These are phyloP conservation scores for Callorhinus ursinus DNA, from an alignment of 2,113 vertebrate genomes.

Conservation along the genomic window DNA sequence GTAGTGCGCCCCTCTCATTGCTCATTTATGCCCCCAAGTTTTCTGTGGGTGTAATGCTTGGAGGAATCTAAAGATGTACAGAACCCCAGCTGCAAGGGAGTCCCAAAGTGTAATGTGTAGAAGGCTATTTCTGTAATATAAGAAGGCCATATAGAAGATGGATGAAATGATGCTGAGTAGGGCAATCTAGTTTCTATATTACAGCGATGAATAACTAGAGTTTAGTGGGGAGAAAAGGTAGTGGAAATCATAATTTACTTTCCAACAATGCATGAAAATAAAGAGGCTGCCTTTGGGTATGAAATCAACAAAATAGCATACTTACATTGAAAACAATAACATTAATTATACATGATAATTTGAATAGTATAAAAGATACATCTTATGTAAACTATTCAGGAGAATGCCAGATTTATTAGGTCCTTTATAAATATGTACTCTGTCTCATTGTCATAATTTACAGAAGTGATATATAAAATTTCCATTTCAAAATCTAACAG, in stretches of 20 bases:
- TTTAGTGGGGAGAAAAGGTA: not conserved
- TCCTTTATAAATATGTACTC: not conserved
- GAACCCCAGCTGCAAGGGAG: not conserved
- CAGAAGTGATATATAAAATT: not conserved
- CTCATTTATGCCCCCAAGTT: not conserved
- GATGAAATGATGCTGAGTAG: not conserved
- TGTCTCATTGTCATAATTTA: not conserved
- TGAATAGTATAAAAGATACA: not conserved
- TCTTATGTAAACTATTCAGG: not conserved
- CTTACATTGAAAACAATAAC: not conserved
- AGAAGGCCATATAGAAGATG: not conserved
- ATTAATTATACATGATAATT: constrained; percentile 22
- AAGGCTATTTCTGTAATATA: not conserved
- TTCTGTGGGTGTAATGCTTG: not conserved
- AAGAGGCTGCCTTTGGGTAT: not conserved
- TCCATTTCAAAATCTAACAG: constrained; percentile 3
- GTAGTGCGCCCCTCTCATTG: accelerated
- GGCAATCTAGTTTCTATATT: not conserved
- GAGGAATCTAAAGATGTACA: not conserved
- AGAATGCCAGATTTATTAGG: not conserved
- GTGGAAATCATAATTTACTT: not conserved
- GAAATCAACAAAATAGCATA: constrained; percentile 20
- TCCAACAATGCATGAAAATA: not conserved
- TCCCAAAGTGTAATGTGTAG: not conserved
- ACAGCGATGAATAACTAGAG: not conserved